Conservation (phyloP, 1,140 invertebrate genomes). For the Drosophila leontia region DNA sequence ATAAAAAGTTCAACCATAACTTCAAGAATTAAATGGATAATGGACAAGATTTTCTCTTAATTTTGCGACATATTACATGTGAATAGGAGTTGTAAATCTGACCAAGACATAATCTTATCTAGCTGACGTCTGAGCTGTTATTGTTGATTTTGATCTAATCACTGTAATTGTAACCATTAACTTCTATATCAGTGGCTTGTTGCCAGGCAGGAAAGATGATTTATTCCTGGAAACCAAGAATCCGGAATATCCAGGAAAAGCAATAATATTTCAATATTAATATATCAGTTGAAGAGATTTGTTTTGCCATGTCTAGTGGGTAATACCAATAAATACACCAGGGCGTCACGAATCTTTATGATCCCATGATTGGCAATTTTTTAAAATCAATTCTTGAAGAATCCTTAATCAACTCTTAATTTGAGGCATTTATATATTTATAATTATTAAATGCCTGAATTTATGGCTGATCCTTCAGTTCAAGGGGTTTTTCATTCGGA, state of each 20-base stretch:
- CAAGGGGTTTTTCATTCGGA: conserved; percentile 27
- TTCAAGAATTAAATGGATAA: background rate
- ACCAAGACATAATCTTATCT: conserved; percentile 22
- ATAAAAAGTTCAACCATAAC: background rate
- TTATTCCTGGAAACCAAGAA: background rate
- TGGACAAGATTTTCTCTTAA: background rate
- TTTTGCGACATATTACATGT: background rate
- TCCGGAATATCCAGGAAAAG: conserved; percentile 13
- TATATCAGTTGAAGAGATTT: conserved; percentile 14
- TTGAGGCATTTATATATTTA: conserved; percentile 55
- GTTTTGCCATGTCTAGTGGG: conserved; percentile 20
- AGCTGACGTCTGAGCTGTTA: background rate
- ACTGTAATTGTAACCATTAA: conserved; percentile 42
- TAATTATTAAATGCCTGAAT: conserved; percentile 52
- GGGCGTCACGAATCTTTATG: conserved; percentile 20
- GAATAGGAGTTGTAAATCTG: conserved; percentile 7
- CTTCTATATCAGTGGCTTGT: background rate
- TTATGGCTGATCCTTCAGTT: conserved; percentile 30
- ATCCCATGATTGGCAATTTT: conserved; percentile 41
- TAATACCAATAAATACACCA: conserved; percentile 15
- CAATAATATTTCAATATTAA: conserved; percentile 6
- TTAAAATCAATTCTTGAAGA: conserved; percentile 51
- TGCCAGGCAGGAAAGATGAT: conserved; percentile 17
- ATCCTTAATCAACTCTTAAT: conserved; percentile 57
- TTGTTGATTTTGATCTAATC: conserved; percentile 40